phyloP scores from a whole-genome alignment of 2,797 vertebrate genomes.

The Onychomys torridus region DNA sequence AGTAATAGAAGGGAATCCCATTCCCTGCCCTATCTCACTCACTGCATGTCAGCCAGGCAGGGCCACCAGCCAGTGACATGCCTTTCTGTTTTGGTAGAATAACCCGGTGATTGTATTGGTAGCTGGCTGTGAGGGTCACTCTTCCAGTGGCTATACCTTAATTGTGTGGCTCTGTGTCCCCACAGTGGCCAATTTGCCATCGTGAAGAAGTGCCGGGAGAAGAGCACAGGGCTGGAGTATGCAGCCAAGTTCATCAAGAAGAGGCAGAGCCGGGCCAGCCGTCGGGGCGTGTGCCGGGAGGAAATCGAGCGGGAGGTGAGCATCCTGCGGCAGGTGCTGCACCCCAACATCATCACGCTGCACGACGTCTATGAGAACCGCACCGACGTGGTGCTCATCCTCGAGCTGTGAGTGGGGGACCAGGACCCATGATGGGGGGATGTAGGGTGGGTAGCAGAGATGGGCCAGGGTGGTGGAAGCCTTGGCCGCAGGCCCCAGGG shows the following conservation, averaged over 20 bases:
- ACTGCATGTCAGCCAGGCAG: not conserved
- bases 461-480: not conserved
- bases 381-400: conserved; percentile 96
- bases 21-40: not conserved
- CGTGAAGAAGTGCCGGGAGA: conserved; percentile 95
- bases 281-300: conserved; percentile 94
- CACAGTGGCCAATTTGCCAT: conserved; percentile 97
- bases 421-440: not conserved
- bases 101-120: not conserved
- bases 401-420: conserved; percentile 95
- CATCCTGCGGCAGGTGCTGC: conserved; percentile 95
- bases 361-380: conserved; percentile 97
- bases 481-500: not conserved
- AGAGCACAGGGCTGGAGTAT: conserved; percentile 89
- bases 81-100: not conserved
- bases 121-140: not conserved
- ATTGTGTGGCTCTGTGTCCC: conserved; percentile 36
- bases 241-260: conserved; percentile 99
- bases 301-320: conserved; percentile 96
- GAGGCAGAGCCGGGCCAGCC: conserved; percentile 92
- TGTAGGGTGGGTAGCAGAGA: not conserved
- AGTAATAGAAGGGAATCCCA: not conserved
- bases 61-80: not conserved
- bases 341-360: conserved; percentile 93
- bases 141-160: not conserved